Evolutionary conservation across 2,888 invertebrate genomes (phyloP).

Genomic region (Heteromurus nitidus): DNA sequence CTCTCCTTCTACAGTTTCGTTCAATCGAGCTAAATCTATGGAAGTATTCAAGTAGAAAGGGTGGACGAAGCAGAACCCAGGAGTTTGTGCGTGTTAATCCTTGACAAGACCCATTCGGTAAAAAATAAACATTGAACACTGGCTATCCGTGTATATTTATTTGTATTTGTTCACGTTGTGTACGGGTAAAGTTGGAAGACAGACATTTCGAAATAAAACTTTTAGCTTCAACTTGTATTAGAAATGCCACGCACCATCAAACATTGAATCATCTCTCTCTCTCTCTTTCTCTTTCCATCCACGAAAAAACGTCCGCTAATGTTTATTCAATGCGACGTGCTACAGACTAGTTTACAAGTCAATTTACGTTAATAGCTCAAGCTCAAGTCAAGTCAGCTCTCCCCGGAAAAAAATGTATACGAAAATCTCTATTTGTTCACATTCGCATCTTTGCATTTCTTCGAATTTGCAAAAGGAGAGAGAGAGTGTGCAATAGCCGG

Average conservation of each 20-base stretch:
- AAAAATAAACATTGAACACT: no score
- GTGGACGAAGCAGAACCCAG: no score
- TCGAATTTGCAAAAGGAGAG: not conserved
- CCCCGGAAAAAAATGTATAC: not conserved
- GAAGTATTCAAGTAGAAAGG: no score
- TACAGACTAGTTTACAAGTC: conserved; percentile 20
- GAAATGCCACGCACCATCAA: not conserved
- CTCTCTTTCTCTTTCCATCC: not conserved
- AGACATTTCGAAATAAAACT: no score
- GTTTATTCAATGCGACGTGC: conserved; percentile 23
- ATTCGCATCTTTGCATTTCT: not conserved
- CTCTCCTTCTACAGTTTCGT: no score
- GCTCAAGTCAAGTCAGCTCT: conserved; percentile 12
- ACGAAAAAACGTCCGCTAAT: not conserved
- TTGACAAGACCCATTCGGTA: no score
- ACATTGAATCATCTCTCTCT: not conserved
- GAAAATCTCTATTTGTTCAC: not conserved
- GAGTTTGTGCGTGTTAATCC: no score
- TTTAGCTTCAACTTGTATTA: not conserved
- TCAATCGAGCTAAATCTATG: no score
- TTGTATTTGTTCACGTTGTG: no score
- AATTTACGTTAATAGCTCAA: conserved; percentile 35
- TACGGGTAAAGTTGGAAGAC: no score
- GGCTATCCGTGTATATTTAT: no score
- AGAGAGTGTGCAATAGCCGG: not conserved